Percentiles rank a stretch among this genome's conserved stretches.
phyloP scores from a whole-genome alignment of 2,113 vertebrate species.

The Pseudonaja textilis region DNA sequence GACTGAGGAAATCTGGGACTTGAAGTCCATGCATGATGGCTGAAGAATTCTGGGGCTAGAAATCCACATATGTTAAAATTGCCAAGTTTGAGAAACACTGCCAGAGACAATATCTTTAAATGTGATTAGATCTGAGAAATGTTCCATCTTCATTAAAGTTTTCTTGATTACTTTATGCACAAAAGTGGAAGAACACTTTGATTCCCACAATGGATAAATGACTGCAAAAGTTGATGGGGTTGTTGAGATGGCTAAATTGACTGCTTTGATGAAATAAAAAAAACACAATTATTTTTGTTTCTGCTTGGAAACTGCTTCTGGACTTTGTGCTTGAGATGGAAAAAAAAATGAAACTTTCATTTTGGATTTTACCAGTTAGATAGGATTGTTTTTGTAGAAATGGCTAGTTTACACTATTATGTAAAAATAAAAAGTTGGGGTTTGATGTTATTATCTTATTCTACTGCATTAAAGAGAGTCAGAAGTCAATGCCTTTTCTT shows the following conservation, averaged over 20 bases:
- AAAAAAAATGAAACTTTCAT: neutral
- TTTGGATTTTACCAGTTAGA: neutral
- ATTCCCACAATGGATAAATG: no score
- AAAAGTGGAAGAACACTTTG: no score
- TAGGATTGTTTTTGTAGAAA: neutral
- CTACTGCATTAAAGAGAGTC: neutral
- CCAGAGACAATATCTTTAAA: neutral
- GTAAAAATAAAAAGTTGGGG: neutral
- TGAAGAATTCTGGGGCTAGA: neutral
- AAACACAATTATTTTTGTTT: no score
- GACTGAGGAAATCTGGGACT: neutral
- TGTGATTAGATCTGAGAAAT: neutral
- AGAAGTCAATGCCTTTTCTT: neutral
- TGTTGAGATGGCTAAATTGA: no score
- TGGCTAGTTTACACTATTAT: neutral
- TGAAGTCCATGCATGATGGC: neutral
- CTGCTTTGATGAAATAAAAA: no score
- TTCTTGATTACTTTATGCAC: no score
- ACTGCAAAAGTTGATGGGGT: no score
- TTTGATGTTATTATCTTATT: neutral
- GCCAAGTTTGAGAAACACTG: neutral
- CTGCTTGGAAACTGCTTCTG: no score
- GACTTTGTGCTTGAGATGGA: neutral
- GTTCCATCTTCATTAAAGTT: neutral
- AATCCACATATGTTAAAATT: neutral